phyloP scores from a whole-genome alignment of 2,888 invertebrate species.

The Chrysolina americana region DNA sequence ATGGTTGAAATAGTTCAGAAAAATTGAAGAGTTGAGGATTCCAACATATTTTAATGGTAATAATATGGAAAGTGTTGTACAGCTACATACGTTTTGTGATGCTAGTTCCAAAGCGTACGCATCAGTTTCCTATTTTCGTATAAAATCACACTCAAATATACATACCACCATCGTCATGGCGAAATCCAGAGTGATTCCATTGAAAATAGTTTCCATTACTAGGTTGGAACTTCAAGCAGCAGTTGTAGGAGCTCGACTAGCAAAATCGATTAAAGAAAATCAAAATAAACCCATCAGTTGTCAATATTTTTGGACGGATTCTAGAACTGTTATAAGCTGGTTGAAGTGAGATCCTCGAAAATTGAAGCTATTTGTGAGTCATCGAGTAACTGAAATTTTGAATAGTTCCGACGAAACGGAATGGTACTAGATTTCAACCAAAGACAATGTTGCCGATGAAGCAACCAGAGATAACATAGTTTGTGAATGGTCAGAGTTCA shows the following conservation, averaged over 20 bases:
- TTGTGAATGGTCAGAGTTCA: constrained; percentile 6
- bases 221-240: too few relatives aligned
- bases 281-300: too few relatives aligned
- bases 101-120: too few relatives aligned
- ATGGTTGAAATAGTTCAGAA: not conserved
- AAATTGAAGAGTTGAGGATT: not conserved
- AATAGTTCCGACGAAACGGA: not conserved
- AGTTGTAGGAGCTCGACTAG: too few relatives aligned
- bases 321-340: not conserved
- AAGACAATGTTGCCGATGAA: not conserved
- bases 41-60: not conserved
- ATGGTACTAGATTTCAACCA: not conserved
- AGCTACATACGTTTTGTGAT: too few relatives aligned
- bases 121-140: too few relatives aligned
- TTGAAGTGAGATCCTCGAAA: not conserved
- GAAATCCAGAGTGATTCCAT: too few relatives aligned
- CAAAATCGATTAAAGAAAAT: too few relatives aligned
- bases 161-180: too few relatives aligned
- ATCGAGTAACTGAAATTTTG: not conserved
- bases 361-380: not conserved
- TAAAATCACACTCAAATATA: too few relatives aligned
- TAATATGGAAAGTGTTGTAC: too few relatives aligned
- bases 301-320: not conserved
- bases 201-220: too few relatives aligned
- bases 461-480: not conserved